phyloP scores from a whole-genome alignment of 2,888 invertebrate species.

The Rambutsinella grinnellia region DNA sequence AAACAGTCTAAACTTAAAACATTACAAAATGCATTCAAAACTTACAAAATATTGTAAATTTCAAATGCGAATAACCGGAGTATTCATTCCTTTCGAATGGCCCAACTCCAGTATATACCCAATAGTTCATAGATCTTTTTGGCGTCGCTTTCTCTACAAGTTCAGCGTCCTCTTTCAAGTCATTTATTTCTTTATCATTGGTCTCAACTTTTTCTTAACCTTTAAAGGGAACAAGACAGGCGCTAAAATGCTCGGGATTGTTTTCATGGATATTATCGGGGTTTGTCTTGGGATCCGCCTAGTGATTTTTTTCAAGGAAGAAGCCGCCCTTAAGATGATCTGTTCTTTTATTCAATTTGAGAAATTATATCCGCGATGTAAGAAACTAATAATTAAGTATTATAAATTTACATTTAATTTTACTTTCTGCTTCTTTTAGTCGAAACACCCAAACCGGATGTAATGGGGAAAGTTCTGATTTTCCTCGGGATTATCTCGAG shows the following conservation, averaged over 20 bases:
- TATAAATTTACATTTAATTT: neutral
- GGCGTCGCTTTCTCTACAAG: neutral
- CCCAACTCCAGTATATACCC: slow-evolving; percentile 17
- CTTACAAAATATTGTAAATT: too few species aligned
- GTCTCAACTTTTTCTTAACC: slow-evolving; percentile 22
- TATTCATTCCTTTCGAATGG: slow-evolving; percentile 43
- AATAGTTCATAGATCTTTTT: slow-evolving; percentile 8
- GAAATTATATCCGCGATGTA: neutral
- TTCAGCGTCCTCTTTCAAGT: slow-evolving; percentile 7
- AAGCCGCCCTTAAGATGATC: slow-evolving; percentile 15
- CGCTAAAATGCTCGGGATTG: slow-evolving; percentile 36
- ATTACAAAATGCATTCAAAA: too few species aligned
- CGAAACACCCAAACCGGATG: slow-evolving; percentile 25
- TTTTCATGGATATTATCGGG: slow-evolving; percentile 37
- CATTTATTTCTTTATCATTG: slow-evolving; percentile 15
- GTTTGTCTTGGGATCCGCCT: slow-evolving; percentile 17
- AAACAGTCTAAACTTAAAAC: too few species aligned
- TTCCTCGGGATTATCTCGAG: slow-evolving; percentile 33
- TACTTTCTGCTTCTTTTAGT: slow-evolving; percentile 1
- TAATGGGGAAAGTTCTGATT: slow-evolving; percentile 27
- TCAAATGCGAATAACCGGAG: slow-evolving; percentile 40
- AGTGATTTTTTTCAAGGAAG: slow-evolving; percentile 22
- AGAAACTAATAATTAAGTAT: slow-evolving; percentile 14
- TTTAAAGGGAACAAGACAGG: slow-evolving; percentile 12
- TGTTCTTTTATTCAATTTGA: slow-evolving; percentile 36